Evolutionary conservation across 2,888 invertebrate species (phyloP).

Genomic region (Trileptium ribeirensis): DNA sequence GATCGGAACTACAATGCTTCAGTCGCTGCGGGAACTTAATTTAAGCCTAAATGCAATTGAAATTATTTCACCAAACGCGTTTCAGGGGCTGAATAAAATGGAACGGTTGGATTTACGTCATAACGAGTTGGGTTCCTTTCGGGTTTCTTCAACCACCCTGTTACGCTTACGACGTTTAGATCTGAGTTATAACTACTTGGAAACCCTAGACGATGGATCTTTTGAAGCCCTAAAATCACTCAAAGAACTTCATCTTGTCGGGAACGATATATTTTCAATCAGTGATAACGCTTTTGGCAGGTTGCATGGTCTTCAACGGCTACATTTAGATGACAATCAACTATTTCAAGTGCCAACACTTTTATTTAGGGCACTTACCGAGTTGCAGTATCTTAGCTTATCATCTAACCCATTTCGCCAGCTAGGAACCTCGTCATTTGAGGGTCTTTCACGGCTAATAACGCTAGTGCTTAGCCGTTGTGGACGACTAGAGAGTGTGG

Average conservation of each 20-base stretch:
- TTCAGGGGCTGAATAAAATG: conserved; percentile 10
- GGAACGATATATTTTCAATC: conserved; percentile 15
- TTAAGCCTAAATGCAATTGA: conserved; percentile 16
- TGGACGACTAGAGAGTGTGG: not conserved
- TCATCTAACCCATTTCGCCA: conserved; percentile 19
- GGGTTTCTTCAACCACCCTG: not conserved
- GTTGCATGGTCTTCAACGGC: conserved; percentile 6
- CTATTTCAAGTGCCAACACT: conserved; percentile 21
- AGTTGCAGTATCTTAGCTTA: conserved; percentile 12
- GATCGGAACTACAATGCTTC: too few species aligned
- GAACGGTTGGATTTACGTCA: conserved; percentile 7
- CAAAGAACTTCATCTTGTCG: conserved; percentile 10
- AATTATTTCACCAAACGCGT: conserved; percentile 22
- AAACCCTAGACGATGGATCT: conserved; percentile 1
- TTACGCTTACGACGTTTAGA: not conserved
- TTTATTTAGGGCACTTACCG: conserved; percentile 20
- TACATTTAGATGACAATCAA: conserved; percentile 20
- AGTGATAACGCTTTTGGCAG: conserved; percentile 15
- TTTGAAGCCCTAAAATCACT: conserved; percentile 10
- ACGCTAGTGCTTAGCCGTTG: conserved; percentile 18
- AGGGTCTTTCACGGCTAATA: conserved; percentile 21
- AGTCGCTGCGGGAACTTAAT: conserved; percentile 20
- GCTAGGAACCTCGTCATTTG: conserved; percentile 25
- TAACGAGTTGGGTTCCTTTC: not conserved
- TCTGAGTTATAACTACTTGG: conserved; percentile 18